Conservation (phyloP, 2,797 vertebrate species). For the Vultur gryphus region DNA sequence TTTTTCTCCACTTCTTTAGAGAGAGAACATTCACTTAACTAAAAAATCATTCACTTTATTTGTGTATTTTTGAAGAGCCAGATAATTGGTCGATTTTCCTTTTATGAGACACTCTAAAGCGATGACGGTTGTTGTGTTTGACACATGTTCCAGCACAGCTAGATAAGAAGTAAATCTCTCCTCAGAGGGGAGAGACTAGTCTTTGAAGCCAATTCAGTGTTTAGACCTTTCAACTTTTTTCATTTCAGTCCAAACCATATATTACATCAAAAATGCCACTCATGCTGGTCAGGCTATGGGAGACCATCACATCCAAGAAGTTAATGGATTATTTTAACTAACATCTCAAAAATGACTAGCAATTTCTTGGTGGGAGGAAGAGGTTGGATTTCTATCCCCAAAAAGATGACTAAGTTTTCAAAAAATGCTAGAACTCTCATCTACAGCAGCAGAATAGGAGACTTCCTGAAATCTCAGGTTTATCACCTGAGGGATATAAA, state of each 20-base stretch:
- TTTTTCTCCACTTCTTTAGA: neutral
- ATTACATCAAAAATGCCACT: neutral
- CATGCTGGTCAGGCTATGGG: neutral
- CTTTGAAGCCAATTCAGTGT: conserved; percentile 38
- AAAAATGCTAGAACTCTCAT: neutral
- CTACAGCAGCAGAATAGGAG: neutral
- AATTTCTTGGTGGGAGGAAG: neutral
- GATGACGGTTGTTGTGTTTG: conserved; percentile 20
- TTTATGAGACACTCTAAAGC: conserved; percentile 28
- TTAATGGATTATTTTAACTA: neutral
- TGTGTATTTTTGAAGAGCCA: conserved; percentile 27
- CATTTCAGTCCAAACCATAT: neutral
- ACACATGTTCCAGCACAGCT: conserved; percentile 10
- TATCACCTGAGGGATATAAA: neutral
- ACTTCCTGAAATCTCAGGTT: neutral
- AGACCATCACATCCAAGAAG: neutral
- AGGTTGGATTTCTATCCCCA: neutral
- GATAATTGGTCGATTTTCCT: neutral
- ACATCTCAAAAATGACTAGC: neutral
- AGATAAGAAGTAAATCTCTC: conserved; percentile 42
- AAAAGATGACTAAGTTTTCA: neutral
- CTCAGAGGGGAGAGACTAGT: neutral
- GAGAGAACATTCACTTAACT: conserved; percentile 4
- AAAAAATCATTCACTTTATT: neutral
- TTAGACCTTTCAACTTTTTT: conserved; percentile 12